A percentile compares a stretch with the other conserved stretches of the same genome.
These are phyloP conservation scores for Tyria jacobaeae DNA, from an alignment of 2,888 invertebrate genomes.

Conservation along the genomic window DNA sequence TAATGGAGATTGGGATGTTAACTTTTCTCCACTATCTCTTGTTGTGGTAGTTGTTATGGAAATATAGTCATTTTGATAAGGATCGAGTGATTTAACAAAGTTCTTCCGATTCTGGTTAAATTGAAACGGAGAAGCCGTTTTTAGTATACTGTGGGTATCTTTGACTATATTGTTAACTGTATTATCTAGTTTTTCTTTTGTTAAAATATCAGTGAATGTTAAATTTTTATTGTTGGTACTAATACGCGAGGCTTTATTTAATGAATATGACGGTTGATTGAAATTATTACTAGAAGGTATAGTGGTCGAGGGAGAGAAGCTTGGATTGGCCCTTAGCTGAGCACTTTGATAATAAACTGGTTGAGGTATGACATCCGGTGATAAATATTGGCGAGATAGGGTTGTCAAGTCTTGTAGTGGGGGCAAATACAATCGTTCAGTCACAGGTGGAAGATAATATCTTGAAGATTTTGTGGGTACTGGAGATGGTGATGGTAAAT, in stretches of 20 bases:
- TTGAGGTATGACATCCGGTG: conserved; percentile 54
- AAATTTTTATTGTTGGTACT: conserved; percentile 67
- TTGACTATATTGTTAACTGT: conserved; percentile 76
- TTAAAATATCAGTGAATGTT: conserved; percentile 75
- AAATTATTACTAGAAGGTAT: conserved; percentile 41
- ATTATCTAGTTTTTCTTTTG: conserved; percentile 76
- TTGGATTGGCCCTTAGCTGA: conserved; percentile 56
- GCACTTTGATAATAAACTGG: conserved; percentile 55
- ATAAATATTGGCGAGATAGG: conserved; percentile 66
- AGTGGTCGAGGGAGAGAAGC: conserved; percentile 52
- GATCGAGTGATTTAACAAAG: conserved; percentile 52
- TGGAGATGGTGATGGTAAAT: conserved; percentile 53
- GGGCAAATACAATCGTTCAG: conserved; percentile 67
- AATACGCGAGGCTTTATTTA: conserved; percentile 54
- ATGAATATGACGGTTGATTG: conserved; percentile 53
- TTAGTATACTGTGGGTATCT: conserved; percentile 71
- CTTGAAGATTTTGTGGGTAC: conserved; percentile 64
- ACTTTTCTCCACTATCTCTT: conserved; percentile 66
- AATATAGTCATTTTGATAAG: conserved; percentile 59
- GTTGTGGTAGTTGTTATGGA: conserved; percentile 40
- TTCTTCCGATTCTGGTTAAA: conserved; percentile 60
- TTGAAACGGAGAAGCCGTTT: conserved; percentile 64
- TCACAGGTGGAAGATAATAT: conserved; percentile 66
- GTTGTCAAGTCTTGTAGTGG: conserved; percentile 58
- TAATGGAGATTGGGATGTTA: conserved; percentile 62